A percentile compares a stretch with the other conserved stretches of the same genome.
These are phyloP conservation scores for Streptopelia turtur DNA, from an alignment of 2,797 vertebrate genomes.

Conservation along the genomic window DNA sequence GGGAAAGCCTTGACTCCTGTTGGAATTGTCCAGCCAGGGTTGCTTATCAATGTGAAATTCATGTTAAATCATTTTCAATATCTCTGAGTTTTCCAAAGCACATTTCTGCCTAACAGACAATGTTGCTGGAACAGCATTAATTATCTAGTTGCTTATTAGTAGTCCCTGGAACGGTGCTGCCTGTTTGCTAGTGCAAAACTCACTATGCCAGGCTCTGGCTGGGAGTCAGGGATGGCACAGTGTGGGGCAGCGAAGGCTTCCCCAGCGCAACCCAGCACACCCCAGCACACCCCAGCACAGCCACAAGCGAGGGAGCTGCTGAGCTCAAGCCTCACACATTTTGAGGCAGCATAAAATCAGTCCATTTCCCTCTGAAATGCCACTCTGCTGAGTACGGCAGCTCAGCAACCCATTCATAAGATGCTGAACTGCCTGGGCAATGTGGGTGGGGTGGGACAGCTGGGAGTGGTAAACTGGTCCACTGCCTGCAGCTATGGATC, in stretches of 20 bases:
- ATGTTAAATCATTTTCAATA: fast-evolving
- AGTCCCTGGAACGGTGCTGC: not conserved
- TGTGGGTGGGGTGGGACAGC: not conserved
- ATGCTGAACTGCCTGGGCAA: not conserved
- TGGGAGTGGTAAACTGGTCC: not conserved
- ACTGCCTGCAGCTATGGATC: not conserved
- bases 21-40: fast-evolving
- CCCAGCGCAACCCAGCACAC: not conserved
- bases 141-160: not conserved
- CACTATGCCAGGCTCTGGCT: fast-evolving
- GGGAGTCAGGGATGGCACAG: not conserved
- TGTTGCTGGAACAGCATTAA: not conserved
- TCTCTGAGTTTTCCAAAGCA: not conserved
- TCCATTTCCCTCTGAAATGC: not conserved
- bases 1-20: not conserved
- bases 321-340: fast-evolving
- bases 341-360: not conserved
- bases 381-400: not conserved
- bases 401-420: not conserved
- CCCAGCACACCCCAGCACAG: not conserved
- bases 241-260: not conserved
- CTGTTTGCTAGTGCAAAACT: not conserved
- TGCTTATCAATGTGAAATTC: not conserved
- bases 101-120: not conserved
- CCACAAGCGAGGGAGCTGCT: not conserved